Base-by-base conservation (phyloP, 1,140 invertebrate species). In the Linepithema humile region DNA sequence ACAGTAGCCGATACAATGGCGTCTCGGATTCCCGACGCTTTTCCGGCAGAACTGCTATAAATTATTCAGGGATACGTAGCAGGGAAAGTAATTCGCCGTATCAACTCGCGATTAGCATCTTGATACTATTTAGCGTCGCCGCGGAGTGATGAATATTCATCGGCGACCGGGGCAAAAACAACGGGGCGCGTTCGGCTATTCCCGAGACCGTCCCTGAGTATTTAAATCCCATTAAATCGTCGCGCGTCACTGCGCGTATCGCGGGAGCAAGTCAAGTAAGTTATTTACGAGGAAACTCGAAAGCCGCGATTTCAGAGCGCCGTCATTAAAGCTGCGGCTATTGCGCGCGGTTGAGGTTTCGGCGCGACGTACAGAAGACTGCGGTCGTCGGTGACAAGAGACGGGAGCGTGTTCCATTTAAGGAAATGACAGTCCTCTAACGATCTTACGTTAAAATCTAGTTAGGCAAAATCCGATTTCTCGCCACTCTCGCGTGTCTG, bases 91-190 rank as follows among this genome's bases (percentile, higher is more conserved):
- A 48, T 60, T 67, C 38, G 40, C 62, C 62, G 60, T 65, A 82
- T 85, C 83, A 84, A 86, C 72, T 55, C 78, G 78, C 70, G 86
- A 85, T 80, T 87, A 85, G 78, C 84, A 87, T 87, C 78, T 48
- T 43, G 75, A 55, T 57, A 55, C 75, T 80, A 80, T 80, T 80
- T 70, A 80, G 50, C 50, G 75, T 57, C 64, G 50, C 35, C 75
- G 62, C 26, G 26, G 48, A 5, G 15, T 26, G 26, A 55, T 80
- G 75, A 80, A 80, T 80, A 80, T 80, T 80, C 75, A 80, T 70
- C 32, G 29, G 23, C 17, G 67, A 78, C 75, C 12, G n/a, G 38
- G 17, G 64, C 64, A 80, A 70, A 80, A 80, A 69, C 75, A 35
- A 10, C 75, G 48, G 59, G 9, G 23, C 74, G 10, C 50, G 64